Evolutionary conservation across 2,888 invertebrate genomes (phyloP).

Genomic region (Sympetrum striolatum): DNA sequence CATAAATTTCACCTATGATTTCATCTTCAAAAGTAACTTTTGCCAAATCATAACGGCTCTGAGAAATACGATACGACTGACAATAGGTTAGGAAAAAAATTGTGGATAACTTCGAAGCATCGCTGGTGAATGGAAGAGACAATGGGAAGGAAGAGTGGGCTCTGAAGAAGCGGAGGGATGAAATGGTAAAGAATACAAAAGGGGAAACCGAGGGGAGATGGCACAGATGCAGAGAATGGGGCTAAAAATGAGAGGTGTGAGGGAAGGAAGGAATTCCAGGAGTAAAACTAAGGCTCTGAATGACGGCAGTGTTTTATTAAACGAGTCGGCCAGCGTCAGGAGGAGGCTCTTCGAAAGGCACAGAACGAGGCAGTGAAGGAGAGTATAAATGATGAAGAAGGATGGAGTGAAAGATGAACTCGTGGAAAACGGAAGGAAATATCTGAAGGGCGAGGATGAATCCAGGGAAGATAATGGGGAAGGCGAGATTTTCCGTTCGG

Average conservation of each 20-base stretch:
- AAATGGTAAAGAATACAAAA: neutral
- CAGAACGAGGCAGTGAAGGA: neutral
- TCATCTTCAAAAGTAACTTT: too few species aligned
- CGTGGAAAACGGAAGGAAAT: neutral
- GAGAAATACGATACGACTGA: neutral
- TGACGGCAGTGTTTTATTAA: constrained; percentile 28
- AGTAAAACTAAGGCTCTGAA: neutral
- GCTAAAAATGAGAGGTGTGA: neutral
- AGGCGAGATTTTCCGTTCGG: neutral
- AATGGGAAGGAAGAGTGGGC: neutral
- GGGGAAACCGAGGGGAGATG: neutral
- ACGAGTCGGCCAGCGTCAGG: constrained; percentile 16
- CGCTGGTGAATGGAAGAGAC: neutral
- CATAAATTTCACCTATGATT: too few species aligned
- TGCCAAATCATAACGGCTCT: neutral
- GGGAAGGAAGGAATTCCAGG: neutral
- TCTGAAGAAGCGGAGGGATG: too few species aligned
- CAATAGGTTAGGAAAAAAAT: neutral
- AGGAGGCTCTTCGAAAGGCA: neutral
- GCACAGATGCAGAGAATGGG: neutral
- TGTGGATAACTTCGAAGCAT: neutral
- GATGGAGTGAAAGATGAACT: neutral
- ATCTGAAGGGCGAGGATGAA: neutral
- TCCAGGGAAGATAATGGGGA: neutral
- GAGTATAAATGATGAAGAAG: neutral